Base-by-base conservation (phyloP, 2,113 vertebrate genomes). In the Chionodraco myersi region DNA sequence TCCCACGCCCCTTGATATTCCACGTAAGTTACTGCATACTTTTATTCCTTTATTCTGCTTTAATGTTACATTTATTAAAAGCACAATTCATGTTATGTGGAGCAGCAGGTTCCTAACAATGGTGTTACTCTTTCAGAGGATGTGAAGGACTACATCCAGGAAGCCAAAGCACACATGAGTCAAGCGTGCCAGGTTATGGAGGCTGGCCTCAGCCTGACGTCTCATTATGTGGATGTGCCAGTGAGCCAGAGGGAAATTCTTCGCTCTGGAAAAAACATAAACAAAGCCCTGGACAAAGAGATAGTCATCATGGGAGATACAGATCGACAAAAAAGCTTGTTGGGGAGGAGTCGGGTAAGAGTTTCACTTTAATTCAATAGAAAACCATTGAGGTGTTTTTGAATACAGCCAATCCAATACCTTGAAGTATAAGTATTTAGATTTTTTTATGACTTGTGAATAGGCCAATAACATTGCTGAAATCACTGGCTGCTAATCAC, bases 251-350 rank as follows among this genome's bases (percentile, higher is more conserved):
- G 93, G 47, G 94, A 94, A 82, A 74, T 90, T 53, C 92, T 95
- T 53, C 93, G 82, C 53, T 72, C 84, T 1, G 94, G 94, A 16
- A 96, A 95, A 77, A 96, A 85, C 5, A 72, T 82, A 0, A 87
- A 84, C 83, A 97, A 96, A 88, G 89, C 90, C 77, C 80, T 93
- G 66, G 96, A 97, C 81, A 96, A 96, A 69, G 96, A 96, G 15
- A 85, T 96, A 5, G 66, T 94, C 23, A 91, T 89, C 45, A 94
- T 90, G 34, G 94, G 94, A 80, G 92, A 95, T 48, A 89, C 90
- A 0, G 96, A 96, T 61, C 90, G 91, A 53, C 93, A 94, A 79
- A 94, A 80, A 30, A 82, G 47, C 61, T 34, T 11, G 0, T 36
- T 96, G 45, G 75, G 82, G 1, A 88, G 78, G 61, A 93, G 52